These are phyloP conservation scores for Onychostoma macrolepis DNA, from an alignment of 2,113 vertebrate genomes.

Conservation along the genomic window DNA sequence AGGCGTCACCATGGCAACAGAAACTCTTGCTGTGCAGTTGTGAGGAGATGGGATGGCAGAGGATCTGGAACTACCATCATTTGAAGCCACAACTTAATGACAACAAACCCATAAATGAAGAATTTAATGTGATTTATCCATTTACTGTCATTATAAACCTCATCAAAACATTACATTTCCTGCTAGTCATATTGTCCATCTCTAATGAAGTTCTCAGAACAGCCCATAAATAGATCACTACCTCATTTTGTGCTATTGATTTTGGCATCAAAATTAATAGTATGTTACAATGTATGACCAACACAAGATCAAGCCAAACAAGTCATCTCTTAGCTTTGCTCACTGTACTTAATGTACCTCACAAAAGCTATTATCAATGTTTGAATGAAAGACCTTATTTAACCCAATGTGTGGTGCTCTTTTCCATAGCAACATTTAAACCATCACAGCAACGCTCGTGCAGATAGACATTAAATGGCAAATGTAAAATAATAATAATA, in stretches of 20 bases:
- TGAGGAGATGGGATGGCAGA: conserved; percentile 55
- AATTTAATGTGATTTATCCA: conserved; percentile 6
- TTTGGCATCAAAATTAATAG: background rate
- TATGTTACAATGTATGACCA: background rate
- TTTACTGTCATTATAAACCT: background rate
- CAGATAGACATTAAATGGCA: background rate
- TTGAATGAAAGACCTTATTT: background rate
- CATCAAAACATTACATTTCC: background rate
- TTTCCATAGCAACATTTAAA: background rate
- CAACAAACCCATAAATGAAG: conserved; percentile 32
- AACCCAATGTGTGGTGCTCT: background rate
- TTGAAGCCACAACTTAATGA: conserved; percentile 22
- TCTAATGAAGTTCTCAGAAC: background rate
- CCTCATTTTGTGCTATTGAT: background rate
- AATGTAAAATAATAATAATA: background rate
- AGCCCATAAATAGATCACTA: background rate
- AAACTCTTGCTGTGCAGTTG: conserved; percentile 52
- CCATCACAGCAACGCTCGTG: background rate
- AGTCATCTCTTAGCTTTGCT: background rate
- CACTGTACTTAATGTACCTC: background rate
- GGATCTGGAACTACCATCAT: conserved; percentile 35
- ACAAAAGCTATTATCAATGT: background rate
- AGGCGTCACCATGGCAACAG: conserved; percentile 53
- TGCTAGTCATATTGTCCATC: background rate
- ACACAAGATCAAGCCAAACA: background rate